phyloP scores from a whole-genome alignment of 2,113 vertebrate genomes.

The Coturnix japonica region DNA sequence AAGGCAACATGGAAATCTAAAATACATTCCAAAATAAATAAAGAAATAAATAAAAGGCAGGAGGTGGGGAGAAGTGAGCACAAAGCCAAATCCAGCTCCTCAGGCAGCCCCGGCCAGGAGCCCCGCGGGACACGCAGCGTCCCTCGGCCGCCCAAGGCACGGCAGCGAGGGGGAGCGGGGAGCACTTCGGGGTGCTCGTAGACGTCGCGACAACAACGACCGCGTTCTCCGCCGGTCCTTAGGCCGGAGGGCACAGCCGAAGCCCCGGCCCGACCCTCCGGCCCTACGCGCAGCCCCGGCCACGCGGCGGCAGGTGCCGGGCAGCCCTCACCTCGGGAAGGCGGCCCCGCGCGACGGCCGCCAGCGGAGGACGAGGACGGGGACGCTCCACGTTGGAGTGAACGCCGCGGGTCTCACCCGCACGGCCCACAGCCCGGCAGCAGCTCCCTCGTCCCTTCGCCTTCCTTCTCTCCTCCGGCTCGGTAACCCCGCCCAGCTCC shows the following conservation, averaged over 20 bases:
- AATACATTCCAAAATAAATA: too few relatives aligned
- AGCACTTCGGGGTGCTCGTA: too few relatives aligned
- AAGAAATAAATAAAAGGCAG: neutral
- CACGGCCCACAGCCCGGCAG: neutral
- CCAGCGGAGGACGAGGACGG: neutral
- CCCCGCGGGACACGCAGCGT: too few relatives aligned
- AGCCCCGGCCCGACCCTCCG: neutral
- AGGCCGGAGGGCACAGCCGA: too few relatives aligned
- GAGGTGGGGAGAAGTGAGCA: fast-evolving
- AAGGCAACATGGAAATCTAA: fast-evolving
- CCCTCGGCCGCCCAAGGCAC: too few relatives aligned
- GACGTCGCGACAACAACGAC: too few relatives aligned
- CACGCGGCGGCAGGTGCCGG: too few relatives aligned
- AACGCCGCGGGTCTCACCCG: neutral
- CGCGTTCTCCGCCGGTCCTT: too few relatives aligned
- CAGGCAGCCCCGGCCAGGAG: neutral
- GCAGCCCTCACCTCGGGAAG: neutral
- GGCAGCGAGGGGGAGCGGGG: too few relatives aligned
- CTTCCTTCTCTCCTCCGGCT: neutral
- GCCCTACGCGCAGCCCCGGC: too few relatives aligned
- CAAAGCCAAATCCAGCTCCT: neutral
- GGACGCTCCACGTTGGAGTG: too few relatives aligned
- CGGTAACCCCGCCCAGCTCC: neutral
- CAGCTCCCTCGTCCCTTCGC: neutral
- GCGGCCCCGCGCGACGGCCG: neutral